Percentiles rank a stretch among this genome's conserved stretches.
Evolutionary conservation across 2,888 invertebrate genomes (phyloP).

Genomic region (Sminthurinus aureus): DNA sequence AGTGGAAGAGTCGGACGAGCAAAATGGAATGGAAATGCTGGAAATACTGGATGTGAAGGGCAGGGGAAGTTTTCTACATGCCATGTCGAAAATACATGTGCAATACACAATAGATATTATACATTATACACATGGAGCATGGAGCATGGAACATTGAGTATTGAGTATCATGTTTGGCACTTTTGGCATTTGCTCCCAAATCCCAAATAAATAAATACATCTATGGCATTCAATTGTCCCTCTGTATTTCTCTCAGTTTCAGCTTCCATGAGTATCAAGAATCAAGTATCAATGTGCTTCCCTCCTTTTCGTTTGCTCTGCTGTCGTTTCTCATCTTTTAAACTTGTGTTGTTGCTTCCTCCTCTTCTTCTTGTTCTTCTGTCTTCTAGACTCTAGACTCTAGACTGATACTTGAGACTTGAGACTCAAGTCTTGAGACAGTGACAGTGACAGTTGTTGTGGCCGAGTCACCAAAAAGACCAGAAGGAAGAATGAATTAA

Average conservation of each 20-base stretch:
- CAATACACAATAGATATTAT: too few relatives aligned
- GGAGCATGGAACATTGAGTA: too few relatives aligned
- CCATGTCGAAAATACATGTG: too few relatives aligned
- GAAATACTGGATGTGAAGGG: neutral
- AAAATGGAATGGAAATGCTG: neutral
- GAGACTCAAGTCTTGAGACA: neutral
- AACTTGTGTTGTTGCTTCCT: neutral
- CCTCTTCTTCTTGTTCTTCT: neutral
- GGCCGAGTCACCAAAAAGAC: slow-evolving; percentile 7
- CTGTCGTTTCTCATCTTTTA: neutral
- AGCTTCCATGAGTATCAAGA: neutral
- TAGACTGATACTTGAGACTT: neutral
- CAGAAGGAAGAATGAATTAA: neutral
- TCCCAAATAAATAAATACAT: neutral
- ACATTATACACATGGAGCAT: too few relatives aligned
- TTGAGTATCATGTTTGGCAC: neutral
- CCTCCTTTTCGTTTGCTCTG: neutral
- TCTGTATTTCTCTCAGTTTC: neutral
- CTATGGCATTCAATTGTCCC: too few relatives aligned
- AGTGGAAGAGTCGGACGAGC: neutral
- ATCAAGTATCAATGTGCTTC: neutral
- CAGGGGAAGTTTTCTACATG: neutral
- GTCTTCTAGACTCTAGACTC: neutral
- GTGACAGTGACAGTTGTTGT: neutral
- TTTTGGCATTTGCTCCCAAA: neutral